phyloP scores from a whole-genome alignment of 2,113 vertebrate species.

The Xyliphius kryptos region DNA sequence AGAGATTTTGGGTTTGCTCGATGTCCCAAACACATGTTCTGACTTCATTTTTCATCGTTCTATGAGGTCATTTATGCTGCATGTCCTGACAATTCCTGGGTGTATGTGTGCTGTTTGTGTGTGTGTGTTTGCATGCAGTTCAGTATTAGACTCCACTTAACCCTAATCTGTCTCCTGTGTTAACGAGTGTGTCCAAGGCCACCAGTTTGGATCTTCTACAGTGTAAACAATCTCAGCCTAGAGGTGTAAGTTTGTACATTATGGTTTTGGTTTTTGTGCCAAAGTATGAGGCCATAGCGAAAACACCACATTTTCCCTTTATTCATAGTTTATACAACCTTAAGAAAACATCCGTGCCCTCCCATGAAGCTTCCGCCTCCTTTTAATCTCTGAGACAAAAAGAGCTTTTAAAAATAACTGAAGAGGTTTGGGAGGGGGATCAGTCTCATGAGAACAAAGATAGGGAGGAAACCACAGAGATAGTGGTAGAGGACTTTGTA shows the following conservation, averaged over 20 bases:
- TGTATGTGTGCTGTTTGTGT: conserved; percentile 20
- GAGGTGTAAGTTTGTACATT: conserved; percentile 1
- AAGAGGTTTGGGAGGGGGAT: conserved; percentile 29
- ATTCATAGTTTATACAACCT: conserved; percentile 60
- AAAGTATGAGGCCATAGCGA: conserved; percentile 41
- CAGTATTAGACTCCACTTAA: conserved; percentile 9
- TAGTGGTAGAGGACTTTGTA: conserved; percentile 57
- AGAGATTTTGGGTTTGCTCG: neutral
- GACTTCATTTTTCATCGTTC: conserved; percentile 18
- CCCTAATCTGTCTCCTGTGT: conserved; percentile 23
- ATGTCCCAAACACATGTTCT: conserved; percentile 1
- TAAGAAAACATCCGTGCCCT: conserved; percentile 71
- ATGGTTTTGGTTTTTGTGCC: neutral
- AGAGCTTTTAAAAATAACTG: conserved; percentile 56
- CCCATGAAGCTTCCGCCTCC: conserved; percentile 61
- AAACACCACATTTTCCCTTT: conserved; percentile 26
- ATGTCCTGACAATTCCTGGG: conserved; percentile 38
- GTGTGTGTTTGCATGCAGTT: conserved; percentile 10
- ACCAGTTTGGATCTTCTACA: conserved; percentile 23
- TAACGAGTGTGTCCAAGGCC: conserved; percentile 34
- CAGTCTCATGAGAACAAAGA: conserved; percentile 64
- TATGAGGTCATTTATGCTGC: conserved; percentile 20
- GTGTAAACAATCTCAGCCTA: conserved; percentile 31
- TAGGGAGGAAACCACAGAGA: conserved; percentile 57
- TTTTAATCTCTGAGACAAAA: conserved; percentile 65